Evolutionary conservation across 2,113 vertebrate species (phyloP).

Genomic region (Aegypius monachus): DNA sequence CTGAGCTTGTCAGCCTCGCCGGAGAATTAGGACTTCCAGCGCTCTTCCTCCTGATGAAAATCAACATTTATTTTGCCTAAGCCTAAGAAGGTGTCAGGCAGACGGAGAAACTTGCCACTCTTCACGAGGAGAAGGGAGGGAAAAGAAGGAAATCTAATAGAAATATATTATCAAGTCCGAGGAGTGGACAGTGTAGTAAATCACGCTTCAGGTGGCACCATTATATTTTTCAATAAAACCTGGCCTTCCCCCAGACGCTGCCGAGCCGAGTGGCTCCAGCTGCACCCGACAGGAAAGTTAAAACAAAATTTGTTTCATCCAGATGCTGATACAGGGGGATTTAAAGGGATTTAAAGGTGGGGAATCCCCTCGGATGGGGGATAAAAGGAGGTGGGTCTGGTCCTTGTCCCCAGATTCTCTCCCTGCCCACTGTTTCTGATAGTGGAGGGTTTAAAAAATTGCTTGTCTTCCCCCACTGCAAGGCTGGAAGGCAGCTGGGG

Average conservation of each 20-base stretch:
- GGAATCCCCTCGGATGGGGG: background rate
- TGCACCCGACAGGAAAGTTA: background rate
- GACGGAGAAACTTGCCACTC: background rate
- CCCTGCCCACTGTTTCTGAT: background rate
- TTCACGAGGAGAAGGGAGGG: background rate
- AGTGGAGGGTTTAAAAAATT: background rate
- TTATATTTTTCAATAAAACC: constrained; percentile 20
- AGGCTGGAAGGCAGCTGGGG: background rate
- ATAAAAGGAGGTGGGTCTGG: background rate
- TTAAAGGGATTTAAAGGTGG: background rate
- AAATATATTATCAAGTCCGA: constrained; percentile 29
- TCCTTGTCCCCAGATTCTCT: background rate
- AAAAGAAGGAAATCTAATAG: constrained; percentile 33
- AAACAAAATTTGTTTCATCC: background rate
- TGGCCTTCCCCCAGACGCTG: background rate
- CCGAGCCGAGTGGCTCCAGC: background rate
- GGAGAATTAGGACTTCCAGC: constrained; percentile 23
- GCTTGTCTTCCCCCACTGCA: fast-evolving
- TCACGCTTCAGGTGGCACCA: constrained; percentile 34
- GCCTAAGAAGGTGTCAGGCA: constrained; percentile 46
- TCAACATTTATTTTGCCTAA: constrained; percentile 58
- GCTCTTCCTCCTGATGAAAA: constrained; percentile 28
- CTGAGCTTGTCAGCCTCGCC: constrained; percentile 23
- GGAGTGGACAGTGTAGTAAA: constrained; percentile 20
- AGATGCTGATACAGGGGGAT: background rate